Evolutionary conservation across 2,113 vertebrate species (phyloP).

Genomic region (Halcyon senegalensis): DNA sequence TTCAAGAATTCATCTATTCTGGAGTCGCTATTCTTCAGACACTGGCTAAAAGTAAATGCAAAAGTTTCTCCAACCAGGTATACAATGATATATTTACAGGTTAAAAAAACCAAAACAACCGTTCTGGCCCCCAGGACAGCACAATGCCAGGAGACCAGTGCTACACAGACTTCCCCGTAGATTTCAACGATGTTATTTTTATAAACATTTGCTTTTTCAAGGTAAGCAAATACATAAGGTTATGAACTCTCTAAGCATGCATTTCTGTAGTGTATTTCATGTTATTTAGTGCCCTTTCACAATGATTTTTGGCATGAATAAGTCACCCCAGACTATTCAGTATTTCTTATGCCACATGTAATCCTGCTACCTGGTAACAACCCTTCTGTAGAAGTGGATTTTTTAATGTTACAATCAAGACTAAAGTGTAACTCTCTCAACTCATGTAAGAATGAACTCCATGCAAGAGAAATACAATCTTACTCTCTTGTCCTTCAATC

Average conservation of each 20-base stretch:
- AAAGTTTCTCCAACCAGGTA: background rate
- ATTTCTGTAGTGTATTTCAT: background rate
- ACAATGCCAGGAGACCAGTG: background rate
- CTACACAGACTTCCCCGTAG: background rate
- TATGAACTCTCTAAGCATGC: background rate
- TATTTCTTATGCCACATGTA: background rate
- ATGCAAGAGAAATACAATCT: background rate
- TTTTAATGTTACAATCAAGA: background rate
- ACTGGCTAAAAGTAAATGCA: background rate
- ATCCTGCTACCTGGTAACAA: background rate
- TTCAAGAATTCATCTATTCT: background rate
- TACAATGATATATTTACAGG: background rate
- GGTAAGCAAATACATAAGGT: background rate
- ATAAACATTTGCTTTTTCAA: background rate
- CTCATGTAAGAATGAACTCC: background rate
- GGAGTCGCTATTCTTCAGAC: background rate
- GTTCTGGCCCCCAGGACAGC: background rate
- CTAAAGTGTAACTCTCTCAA: background rate
- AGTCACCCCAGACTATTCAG: background rate
- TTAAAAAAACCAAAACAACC: background rate
- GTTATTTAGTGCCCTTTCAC: background rate
- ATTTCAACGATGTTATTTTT: background rate
- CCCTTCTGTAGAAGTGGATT: background rate
- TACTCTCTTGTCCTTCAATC: background rate
- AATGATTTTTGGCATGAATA: background rate